Percentiles rank a stretch among this genome's conserved stretches.
phyloP scores from a whole-genome alignment of 2,888 invertebrate genomes.

The Eilema sororculum region DNA sequence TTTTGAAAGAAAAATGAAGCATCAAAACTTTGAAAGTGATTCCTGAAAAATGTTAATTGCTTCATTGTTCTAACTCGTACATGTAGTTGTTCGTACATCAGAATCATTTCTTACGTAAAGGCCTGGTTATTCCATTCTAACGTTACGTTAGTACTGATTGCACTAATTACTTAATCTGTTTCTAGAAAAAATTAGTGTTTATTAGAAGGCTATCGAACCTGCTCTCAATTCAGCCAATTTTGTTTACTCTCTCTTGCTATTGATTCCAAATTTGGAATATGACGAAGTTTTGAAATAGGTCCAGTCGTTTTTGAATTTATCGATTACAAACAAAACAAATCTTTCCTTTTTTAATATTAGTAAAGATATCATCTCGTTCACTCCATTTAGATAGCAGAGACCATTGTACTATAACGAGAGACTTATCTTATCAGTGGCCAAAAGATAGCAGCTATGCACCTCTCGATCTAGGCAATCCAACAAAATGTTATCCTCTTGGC shows the following conservation, averaged over 20 bases:
- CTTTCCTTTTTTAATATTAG: too few relatives aligned
- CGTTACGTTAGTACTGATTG: slow-evolving; percentile 4
- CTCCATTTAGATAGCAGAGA: not conserved
- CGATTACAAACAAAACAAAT: too few relatives aligned
- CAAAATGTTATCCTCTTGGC: not conserved
- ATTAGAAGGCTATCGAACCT: not conserved
- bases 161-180: slow-evolving; percentile 2
- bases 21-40: not conserved
- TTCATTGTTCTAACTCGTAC: slow-evolving; percentile 1
- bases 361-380: not conserved
- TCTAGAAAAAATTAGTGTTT: not conserved
- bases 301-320: too few relatives aligned
- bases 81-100: not conserved
- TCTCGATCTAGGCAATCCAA: not conserved
- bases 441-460: not conserved
- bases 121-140: not conserved
- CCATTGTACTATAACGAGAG: not conserved
- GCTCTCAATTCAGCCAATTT: not conserved
- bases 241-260: not conserved
- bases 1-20: not conserved
- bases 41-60: not conserved
- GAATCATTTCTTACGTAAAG: slow-evolving; percentile 1
- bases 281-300: too few relatives aligned
- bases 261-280: not conserved
- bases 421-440: not conserved